A percentile compares a stretch with the other conserved stretches of the same genome.
These are phyloP conservation scores for Antheraea pernyi DNA, from an alignment of 1,140 invertebrate genomes.

Conservation along the genomic window DNA sequence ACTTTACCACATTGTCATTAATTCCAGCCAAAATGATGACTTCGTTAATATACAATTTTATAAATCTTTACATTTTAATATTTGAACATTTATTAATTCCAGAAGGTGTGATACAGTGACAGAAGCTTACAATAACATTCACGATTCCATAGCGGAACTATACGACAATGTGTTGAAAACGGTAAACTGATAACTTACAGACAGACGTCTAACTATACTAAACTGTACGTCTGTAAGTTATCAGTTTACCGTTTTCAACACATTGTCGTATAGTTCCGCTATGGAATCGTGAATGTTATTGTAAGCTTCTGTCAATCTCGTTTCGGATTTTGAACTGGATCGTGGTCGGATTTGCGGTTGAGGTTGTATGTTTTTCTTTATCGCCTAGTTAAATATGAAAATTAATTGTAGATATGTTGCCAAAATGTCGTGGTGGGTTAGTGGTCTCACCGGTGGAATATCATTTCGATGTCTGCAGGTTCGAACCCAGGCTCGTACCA, in stretches of 20 bases:
- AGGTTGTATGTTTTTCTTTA: not conserved
- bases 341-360: not conserved
- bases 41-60: no score
- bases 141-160: slow-evolving; percentile 2
- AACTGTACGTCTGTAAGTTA: not conserved
- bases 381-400: no score
- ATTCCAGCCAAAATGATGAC: no score
- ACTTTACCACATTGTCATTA: no score
- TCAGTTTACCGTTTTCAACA: slow-evolving; percentile 7
- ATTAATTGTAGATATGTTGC: no score
- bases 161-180: slow-evolving; percentile 6
- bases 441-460: no score
- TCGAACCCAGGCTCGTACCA: no score
- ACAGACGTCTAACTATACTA: not conserved
- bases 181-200: slow-evolving; percentile 2
- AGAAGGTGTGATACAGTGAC: slow-evolving; percentile 19
- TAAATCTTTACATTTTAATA: no score
- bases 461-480: no score
- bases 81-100: not conserved
- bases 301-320: slow-evolving; percentile 21
- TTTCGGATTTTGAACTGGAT: not conserved
- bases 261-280: slow-evolving; percentile 5
- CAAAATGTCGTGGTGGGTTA: no score
- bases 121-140: slow-evolving; percentile 16
- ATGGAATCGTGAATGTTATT: not conserved